Evolutionary conservation across 2,888 invertebrate genomes (phyloP).

Genomic region (Drosophila helvetica): DNA sequence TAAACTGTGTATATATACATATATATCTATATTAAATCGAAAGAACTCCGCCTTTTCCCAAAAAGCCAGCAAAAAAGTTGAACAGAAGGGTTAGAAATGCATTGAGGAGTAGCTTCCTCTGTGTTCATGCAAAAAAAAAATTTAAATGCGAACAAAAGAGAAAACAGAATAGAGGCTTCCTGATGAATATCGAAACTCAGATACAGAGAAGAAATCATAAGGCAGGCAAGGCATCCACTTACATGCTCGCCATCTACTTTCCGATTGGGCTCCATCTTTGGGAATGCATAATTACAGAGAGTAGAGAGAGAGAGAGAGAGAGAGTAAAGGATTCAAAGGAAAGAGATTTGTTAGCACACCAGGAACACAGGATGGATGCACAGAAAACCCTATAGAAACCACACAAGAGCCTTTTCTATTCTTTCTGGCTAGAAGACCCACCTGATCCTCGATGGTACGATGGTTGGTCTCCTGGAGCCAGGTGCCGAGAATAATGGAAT

Average conservation of each 20-base stretch:
- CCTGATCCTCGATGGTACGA: conserved; percentile 98
- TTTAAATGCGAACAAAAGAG: no score
- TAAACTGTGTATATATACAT: no score
- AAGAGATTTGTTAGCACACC: conserved; percentile 23
- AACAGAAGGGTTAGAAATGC: no score
- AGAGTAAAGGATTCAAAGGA: conserved; percentile 16
- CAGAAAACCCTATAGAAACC: background rate
- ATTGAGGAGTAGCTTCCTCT: no score
- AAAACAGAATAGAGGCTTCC: no score
- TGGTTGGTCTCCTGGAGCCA: conserved; percentile 99
- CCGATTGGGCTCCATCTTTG: conserved; percentile 92
- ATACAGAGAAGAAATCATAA: no score
- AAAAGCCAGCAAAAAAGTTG: no score
- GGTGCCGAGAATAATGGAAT: conserved; percentile 95
- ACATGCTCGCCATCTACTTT: conserved; percentile 92
- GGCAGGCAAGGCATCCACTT: conserved; percentile 84
- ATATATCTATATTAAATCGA: no score
- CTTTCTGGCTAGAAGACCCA: conserved; percentile 80
- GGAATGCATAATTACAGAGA: conserved; percentile 30
- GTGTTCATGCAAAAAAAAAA: no score
- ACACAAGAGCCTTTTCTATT: background rate
- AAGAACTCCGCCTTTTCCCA: no score
- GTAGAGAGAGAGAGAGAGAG: conserved; percentile 15
- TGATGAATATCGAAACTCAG: no score
- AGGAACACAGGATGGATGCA: conserved; percentile 1